Evolutionary conservation across 2,888 invertebrate species (phyloP).

Genomic region (Eristalinus sepulchralis): DNA sequence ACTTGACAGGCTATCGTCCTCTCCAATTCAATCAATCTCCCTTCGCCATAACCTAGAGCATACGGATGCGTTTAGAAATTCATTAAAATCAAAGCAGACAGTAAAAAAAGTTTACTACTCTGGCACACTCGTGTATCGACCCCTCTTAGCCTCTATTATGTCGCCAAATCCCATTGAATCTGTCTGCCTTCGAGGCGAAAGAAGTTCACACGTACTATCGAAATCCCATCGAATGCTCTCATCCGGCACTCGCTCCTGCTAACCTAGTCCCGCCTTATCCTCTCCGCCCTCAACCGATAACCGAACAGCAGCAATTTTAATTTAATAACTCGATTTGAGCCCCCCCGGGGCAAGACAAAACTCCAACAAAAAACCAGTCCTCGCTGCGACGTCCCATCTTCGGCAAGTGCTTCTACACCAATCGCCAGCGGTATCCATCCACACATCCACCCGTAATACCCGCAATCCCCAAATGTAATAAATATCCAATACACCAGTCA

Average conservation of each 20-base stretch:
- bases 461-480: constrained; percentile 53
- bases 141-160: constrained; percentile 4
- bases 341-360: constrained; percentile 16
- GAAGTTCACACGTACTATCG: constrained; percentile 30
- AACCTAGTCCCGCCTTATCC: not conserved
- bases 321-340: constrained; percentile 55
- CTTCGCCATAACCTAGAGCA: not conserved
- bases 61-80: not conserved
- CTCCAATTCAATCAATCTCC: not conserved
- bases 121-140: not conserved
- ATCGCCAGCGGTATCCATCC: not conserved
- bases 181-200: not conserved
- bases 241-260: not conserved
- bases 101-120: constrained; percentile 16
- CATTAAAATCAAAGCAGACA: constrained; percentile 5
- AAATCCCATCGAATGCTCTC: constrained; percentile 10
- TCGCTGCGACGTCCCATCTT: not conserved
- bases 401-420: constrained; percentile 3
- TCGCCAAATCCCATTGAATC: constrained; percentile 1
- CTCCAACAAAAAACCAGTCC: not conserved
- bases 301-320: constrained; percentile 53
- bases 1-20: not conserved
- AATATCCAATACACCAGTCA: constrained; percentile 60
- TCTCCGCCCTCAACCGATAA: constrained; percentile 1
- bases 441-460: constrained; percentile 3